Evolutionary conservation across 2,113 vertebrate species (phyloP), one percentile per base, ranked within the genome.

Genomic region (Pseudorasbora parva): DNA sequence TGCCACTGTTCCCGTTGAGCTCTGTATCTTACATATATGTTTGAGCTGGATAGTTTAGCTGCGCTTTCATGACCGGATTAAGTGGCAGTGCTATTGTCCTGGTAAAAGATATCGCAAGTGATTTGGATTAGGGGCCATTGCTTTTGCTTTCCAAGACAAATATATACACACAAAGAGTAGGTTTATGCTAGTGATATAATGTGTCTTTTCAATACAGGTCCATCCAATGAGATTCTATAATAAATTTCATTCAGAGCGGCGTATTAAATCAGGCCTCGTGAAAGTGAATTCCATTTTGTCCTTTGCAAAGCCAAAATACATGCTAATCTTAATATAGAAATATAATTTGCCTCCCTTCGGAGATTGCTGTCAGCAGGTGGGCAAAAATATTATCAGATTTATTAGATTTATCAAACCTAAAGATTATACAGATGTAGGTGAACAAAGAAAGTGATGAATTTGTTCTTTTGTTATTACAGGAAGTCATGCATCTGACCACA

Each of bases 331-430:
- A 33, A 57, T 78, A 27, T 78, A 66, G 23, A 5, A 71, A 74
- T 45, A 78, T 79, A 82, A 82, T 74, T 30, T 74, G 75, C 81
- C 71, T 56, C 57, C 19, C 25, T 77, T 62, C 43, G 12, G 37
- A 82, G 17, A 83, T 79, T 73, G 73, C 69, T 84, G 69, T 69
- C 72, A 78, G 86, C 66, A 71, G 72, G 82, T 30, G 59, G 60
- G 73, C 62, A 84, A 82, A 45, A 82, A 87, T 86, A 84, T 80
- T 59, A 86, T 78, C 64, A 10, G 78, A 84, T 87, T 87, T 71
- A 37, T 76, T 83, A 75, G 54, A n/a, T n/a, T n/a, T 45, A 43
- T 86, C 43, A 78, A 73, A 75, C 8, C 27, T 75, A 66, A 79
- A 86, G 75, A 57, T 83, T 83, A 66, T 17, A 66, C 30, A 21